Evolutionary conservation across 2,797 vertebrate species (phyloP).

Genomic region (Buceros bicornis): DNA sequence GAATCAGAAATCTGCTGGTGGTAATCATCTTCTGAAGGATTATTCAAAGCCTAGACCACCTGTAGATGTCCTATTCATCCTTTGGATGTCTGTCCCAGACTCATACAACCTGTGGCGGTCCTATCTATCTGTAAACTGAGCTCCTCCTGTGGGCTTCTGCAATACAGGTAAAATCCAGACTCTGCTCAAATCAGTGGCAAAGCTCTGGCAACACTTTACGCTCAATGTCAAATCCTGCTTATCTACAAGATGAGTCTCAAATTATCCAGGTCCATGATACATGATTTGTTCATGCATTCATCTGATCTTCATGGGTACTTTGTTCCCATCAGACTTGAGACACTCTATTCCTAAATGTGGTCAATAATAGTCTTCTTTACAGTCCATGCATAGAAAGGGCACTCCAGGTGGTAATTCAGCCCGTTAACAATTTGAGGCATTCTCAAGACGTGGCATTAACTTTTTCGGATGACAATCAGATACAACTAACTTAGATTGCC

Average conservation of each 20-base stretch:
- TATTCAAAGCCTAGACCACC: conserved; percentile 15
- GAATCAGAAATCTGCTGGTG: conserved; percentile 3
- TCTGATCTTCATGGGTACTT: background rate
- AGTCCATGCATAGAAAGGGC: background rate
- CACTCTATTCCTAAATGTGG: background rate
- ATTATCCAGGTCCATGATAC: background rate
- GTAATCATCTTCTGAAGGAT: background rate
- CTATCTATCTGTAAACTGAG: background rate
- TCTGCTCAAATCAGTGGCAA: background rate
- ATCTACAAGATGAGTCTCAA: background rate
- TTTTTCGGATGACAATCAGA: background rate
- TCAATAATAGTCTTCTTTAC: background rate
- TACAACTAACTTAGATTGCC: background rate
- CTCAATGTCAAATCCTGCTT: background rate
- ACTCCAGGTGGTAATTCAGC: background rate
- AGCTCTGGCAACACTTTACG: background rate
- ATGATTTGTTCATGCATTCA: background rate
- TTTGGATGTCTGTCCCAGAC: background rate
- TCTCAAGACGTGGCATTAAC: background rate
- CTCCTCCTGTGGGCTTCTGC: background rate
- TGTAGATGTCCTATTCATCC: background rate
- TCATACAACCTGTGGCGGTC: background rate
- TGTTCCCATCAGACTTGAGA: background rate
- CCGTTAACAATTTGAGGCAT: background rate
- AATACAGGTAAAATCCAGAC: background rate